Percentiles rank a stretch among this genome's conserved stretches.
Evolutionary conservation across 2,888 invertebrate species (phyloP).

Genomic region (Dynastes hyllus): DNA sequence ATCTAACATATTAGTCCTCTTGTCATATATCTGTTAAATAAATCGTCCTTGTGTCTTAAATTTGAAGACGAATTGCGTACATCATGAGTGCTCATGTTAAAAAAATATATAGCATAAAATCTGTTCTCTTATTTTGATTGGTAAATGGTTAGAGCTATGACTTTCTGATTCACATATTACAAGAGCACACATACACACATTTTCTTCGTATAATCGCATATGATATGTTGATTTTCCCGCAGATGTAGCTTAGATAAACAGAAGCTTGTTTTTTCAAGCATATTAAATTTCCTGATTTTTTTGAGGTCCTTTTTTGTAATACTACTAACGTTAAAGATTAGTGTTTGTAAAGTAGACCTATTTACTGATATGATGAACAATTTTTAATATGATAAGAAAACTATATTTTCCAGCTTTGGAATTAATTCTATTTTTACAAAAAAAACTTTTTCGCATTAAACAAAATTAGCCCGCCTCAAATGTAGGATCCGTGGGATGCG

Average conservation of each 20-base stretch:
- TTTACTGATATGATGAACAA: not conserved
- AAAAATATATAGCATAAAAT: too few relatives aligned
- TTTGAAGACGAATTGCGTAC: not conserved
- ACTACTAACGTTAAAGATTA: not conserved
- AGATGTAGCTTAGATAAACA: not conserved
- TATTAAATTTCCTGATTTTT: constrained; percentile 15
- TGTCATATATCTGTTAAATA: constrained; percentile 22
- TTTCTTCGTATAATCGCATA: not conserved
- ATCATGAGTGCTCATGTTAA: not conserved
- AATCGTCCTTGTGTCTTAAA: constrained; percentile 12
- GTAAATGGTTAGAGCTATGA: too few relatives aligned
- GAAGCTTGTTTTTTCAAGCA: not conserved
- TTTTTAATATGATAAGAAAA: too few relatives aligned
- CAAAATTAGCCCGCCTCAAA: too few relatives aligned
- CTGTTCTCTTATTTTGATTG: too few relatives aligned
- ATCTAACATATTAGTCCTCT: not conserved
- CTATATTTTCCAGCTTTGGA: too few relatives aligned
- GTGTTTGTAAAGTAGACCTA: not conserved
- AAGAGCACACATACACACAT: not conserved
- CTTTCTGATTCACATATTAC: too few relatives aligned
- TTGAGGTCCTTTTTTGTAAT: not conserved
- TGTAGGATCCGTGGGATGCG: too few relatives aligned
- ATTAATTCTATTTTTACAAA: too few relatives aligned
- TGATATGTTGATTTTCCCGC: not conserved
- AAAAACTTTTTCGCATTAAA: too few relatives aligned